Conservation (phyloP, 2,113 vertebrate genomes). For the Alectura lathami region DNA sequence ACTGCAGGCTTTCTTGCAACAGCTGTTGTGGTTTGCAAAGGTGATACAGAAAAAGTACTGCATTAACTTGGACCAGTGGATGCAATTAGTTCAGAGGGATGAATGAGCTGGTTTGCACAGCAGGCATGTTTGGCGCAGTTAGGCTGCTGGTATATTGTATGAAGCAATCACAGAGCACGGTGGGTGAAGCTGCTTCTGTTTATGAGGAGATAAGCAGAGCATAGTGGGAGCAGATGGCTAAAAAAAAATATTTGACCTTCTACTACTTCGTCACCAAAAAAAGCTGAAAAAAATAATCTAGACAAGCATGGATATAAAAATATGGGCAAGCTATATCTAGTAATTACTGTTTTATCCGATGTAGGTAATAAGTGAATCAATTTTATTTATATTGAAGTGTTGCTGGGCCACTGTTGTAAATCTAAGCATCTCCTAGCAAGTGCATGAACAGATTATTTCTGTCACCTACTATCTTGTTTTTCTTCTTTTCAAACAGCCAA, state of each 20-base stretch:
- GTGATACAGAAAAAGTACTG: slow-evolving; percentile 16
- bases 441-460: background rate
- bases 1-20: slow-evolving; percentile 36
- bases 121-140: slow-evolving; percentile 40
- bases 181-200: slow-evolving; percentile 53
- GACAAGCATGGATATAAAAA: background rate
- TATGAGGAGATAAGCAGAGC: slow-evolving; percentile 21
- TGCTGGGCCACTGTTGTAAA: background rate
- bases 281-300: background rate
- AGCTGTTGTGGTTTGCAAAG: slow-evolving; percentile 66
- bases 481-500: background rate
- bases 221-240: slow-evolving; percentile 55
- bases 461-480: background rate
- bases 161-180: slow-evolving; percentile 23
- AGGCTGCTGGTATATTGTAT: slow-evolving; percentile 23
- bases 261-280: background rate
- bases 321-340: background rate
- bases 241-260: slow-evolving; percentile 46
- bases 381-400: background rate
- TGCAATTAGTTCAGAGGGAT: slow-evolving; percentile 58
- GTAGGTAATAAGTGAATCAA: background rate
- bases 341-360: background rate
- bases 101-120: background rate
- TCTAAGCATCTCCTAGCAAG: background rate
- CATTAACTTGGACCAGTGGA: slow-evolving; percentile 48